These are phyloP conservation scores for Microtus oregoni DNA, from an alignment of 2,113 vertebrate species.

Conservation along the genomic window DNA sequence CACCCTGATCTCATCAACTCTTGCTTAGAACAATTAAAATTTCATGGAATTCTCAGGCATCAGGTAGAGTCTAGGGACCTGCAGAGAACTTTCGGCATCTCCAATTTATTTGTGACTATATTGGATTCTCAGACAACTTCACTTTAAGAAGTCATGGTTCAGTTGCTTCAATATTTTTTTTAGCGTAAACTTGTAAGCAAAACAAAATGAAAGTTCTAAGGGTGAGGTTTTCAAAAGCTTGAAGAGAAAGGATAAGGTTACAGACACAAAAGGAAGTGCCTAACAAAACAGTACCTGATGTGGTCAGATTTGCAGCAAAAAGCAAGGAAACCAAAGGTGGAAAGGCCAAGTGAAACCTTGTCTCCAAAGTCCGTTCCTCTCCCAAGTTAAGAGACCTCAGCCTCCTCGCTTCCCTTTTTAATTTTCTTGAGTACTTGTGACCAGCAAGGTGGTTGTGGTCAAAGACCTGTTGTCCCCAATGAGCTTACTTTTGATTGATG, in stretches of 20 bases:
- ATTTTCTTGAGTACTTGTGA: neutral
- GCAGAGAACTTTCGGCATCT: neutral
- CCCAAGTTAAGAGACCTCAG: neutral
- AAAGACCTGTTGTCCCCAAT: neutral
- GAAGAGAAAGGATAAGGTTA: constrained; percentile 52
- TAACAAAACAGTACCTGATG: constrained; percentile 27
- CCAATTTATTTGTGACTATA: neutral
- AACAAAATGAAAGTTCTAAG: constrained; percentile 22
- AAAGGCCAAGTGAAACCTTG: constrained; percentile 70
- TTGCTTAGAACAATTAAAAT: constrained; percentile 6
- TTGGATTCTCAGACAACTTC: constrained; percentile 28
- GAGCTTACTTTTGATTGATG: neutral
- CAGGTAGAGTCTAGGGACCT: neutral
- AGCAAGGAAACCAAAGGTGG: neutral
- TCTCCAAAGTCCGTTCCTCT: constrained; percentile 29
- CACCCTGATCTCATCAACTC: neutral
- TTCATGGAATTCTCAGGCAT: neutral
- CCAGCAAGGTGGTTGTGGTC: neutral
- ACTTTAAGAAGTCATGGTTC: neutral
- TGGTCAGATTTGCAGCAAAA: constrained; percentile 49
- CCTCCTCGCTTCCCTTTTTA: constrained; percentile 49
- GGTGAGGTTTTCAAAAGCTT: constrained; percentile 46
- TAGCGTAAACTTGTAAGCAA: constrained; percentile 61
- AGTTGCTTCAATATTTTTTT: constrained; percentile 40
- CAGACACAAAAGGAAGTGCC: constrained; percentile 59